A percentile compares a stretch with the other conserved stretches of the same genome.
phyloP scores from a whole-genome alignment of 2,888 invertebrate species.

The Sepioteuthis lessoniana region DNA sequence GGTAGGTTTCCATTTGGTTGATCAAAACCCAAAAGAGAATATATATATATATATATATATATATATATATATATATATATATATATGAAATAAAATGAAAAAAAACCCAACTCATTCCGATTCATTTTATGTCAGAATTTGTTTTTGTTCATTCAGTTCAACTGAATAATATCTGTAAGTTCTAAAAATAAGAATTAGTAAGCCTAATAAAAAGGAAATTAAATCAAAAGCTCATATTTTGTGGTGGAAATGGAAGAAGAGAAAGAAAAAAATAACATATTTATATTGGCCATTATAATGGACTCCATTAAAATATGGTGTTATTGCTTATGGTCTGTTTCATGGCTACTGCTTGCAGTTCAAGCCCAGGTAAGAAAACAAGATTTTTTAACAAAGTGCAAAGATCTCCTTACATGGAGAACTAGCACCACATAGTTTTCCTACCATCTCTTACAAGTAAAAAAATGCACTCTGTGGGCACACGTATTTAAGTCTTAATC shows the following conservation, averaged over 20 bases:
- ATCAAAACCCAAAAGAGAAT: neutral
- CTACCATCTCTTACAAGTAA: too few relatives aligned
- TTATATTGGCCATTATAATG: neutral
- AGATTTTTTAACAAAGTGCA: neutral
- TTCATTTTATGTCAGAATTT: neutral
- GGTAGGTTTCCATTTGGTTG: neutral
- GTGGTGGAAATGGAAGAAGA: neutral
- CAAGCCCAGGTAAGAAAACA: neutral
- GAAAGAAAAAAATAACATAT: neutral
- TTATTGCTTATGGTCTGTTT: neutral
- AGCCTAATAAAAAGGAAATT: conserved; percentile 12
- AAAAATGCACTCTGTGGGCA: too few relatives aligned
- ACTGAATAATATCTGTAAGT: neutral
- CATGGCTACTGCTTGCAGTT: neutral
- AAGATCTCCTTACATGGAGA: too few relatives aligned
- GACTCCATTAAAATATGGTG: neutral
- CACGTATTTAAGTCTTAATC: too few relatives aligned
- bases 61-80: neutral
- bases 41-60: neutral
- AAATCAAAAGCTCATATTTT: conserved; percentile 15
- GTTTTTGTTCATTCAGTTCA: conserved; percentile 33
- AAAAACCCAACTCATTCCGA: neutral
- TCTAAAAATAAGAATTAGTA: conserved; percentile 33
- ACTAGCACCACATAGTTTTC: too few relatives aligned
- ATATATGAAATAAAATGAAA: neutral